Percentiles rank a stretch among this genome's conserved stretches.
Conservation (phyloP, 2,113 vertebrate species). For the Lagenorhynchus albirostris region DNA sequence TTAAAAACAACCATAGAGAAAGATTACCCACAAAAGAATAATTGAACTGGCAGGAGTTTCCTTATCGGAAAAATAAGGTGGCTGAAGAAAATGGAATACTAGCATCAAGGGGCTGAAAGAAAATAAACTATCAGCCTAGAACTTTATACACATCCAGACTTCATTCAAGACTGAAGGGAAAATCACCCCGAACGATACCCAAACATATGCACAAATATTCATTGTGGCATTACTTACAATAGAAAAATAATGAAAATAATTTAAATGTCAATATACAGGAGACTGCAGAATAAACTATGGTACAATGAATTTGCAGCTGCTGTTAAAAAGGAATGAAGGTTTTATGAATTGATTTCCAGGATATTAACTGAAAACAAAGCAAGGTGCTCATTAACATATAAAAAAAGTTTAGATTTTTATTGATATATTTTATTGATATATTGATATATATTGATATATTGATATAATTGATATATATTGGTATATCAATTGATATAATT, state of each 20-base stretch:
- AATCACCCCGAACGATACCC: background rate
- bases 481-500: too few species aligned
- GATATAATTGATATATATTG: too few species aligned
- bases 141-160: background rate
- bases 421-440: background rate
- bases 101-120: background rate
- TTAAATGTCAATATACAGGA: background rate
- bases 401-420: background rate
- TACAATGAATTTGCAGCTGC: too few species aligned
- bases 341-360: background rate
- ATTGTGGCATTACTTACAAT: background rate
- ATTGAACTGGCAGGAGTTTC: background rate
- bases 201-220: background rate
- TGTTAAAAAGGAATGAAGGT: background rate
- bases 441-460: too few species aligned
- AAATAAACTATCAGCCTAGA: background rate
- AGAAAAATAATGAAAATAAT: background rate
- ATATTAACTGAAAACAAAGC: background rate
- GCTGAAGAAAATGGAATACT: background rate
- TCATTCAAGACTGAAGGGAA: background rate
- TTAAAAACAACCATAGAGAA: background rate
- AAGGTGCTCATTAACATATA: background rate
- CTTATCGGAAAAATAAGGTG: constrained; percentile 1
- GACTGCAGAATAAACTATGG: background rate
- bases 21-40: background rate